Evolutionary conservation across 2,888 invertebrate genomes (phyloP), one percentile per base, ranked within the genome.

Genomic region (Papilio demoleus): DNA sequence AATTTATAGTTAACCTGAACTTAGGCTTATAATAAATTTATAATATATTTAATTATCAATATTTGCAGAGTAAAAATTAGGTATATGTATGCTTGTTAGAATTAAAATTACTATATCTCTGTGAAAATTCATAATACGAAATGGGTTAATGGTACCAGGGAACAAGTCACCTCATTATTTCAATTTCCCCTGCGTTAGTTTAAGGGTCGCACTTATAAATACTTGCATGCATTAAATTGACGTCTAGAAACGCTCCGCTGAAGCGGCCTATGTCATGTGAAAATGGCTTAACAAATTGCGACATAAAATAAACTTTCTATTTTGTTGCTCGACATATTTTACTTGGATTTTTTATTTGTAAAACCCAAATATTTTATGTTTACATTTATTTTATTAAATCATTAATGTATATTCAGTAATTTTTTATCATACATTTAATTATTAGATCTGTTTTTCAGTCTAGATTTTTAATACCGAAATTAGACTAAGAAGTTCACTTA

Each of bases 151-250:
- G 56, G 56, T 67, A 11, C 40, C 56, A 42, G 31, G 53, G 24
- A 42, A 53, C 38, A 40, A 59, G 56, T 38, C 53, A 62, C 62
- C 62, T 67, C 62, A 67, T 67, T 67, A 67, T 67, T 67, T 42
- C 45, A 62, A 56, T 47, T 45, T 45, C 47, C 47, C 45, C 56
- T 36, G 31, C 53, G 67, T 67, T 67, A 67, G 62, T 62, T 14
- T 53, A 62, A 50, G 67, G 67, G 42, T 31, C 17, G 40, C 58
- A 59, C 67, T 62, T 53, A 45, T 62, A 56, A 53, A 62, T 62
- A 67, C 42, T 50, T 27, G 61, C 61, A 42, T 62, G 56, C 67
- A 53, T 67, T 53, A 62, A 67, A 22, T 56, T 62, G 34, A 62
- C 22, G 45, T 62, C 62, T 42, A 24, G 38, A 53, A 67, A 61